These are phyloP conservation scores for Dicranocentrus wangi DNA, from an alignment of 2,888 invertebrate genomes.

Conservation along the genomic window DNA sequence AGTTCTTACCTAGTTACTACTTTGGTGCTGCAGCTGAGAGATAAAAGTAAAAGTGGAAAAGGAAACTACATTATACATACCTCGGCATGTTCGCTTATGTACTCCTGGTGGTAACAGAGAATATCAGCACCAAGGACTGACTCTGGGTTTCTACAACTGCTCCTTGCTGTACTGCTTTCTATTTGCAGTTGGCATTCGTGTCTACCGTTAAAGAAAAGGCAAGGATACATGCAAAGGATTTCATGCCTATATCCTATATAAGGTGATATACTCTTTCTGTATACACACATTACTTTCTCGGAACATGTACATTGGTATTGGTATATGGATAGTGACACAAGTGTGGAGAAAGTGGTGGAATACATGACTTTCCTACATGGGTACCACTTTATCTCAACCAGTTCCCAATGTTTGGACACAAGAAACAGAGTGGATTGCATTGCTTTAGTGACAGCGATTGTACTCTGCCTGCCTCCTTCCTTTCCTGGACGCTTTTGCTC, in stretches of 20 bases:
- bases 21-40: constrained; percentile 44
- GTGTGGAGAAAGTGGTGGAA: neutral
- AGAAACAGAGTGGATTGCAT: neutral
- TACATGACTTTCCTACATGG: neutral
- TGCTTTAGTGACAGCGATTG: constrained; percentile 1
- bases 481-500: neutral
- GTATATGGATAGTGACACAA: neutral
- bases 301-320: neutral
- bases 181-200: neutral
- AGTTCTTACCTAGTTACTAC: constrained; percentile 39
- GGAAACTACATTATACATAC: neutral
- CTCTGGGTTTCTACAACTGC: constrained; percentile 2
- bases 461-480: constrained; percentile 6
- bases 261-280: neutral
- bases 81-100: neutral
- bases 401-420: neutral
- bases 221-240: neutral
- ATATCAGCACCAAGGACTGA: constrained; percentile 4
- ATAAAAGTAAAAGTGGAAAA: constrained; percentile 39
- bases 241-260: neutral
- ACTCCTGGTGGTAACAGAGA: neutral
- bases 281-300: too few relatives aligned
- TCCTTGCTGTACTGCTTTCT: constrained; percentile 55
- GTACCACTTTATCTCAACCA: constrained; percentile 7
- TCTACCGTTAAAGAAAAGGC: neutral